Base-by-base conservation (phyloP, 2,797 vertebrate genomes). In the Thripadectes ignobilis region DNA sequence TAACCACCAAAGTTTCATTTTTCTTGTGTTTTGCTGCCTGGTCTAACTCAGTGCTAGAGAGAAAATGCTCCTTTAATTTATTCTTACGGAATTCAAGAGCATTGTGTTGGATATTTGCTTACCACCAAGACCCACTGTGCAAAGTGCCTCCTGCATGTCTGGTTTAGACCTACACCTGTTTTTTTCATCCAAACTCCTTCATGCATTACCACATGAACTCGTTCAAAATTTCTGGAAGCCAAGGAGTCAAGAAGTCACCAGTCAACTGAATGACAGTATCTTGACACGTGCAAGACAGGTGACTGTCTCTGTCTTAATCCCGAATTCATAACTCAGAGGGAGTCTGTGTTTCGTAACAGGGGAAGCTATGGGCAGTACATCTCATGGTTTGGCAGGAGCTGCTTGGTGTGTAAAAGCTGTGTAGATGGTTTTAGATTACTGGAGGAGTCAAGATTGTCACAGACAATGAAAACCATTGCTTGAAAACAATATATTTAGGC, bases 171-270 rank as follows among this genome's bases (percentile, higher is more conserved):
- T 77, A 71, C 57, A 34, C 0, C 0, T 18, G 39, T 71, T 91
- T 92, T 91, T 83, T 68, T 43, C 30, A 8, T 55, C 68, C 34
- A 43, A 10, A 18, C 34, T 80, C 65, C 46, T 34, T 92, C 62
- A 12, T 41, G 30, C 24, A 18, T 75, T 77, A 63, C 43, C 16
- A 27, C 29, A 17, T 23, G 38, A 89, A 24, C 38, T 85, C 20
- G 15, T 85, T 88, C 54, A 19, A 45, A 83, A 66, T 81, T 93
- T 80, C 82, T 88, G 52, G 27, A 82, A 85, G 61, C 39, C 41
- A 12, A 43, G 55, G 48, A 80, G 65, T 72, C 77, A 63, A 51
- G 68, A 89, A 62, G 39, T 69, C 82, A 84, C n/a, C 54, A 51
- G 54, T 77, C 89, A 91, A 24, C n/a, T 43, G 82, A 62, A 65